Percentiles rank a stretch among this genome's conserved stretches.
phyloP scores from a whole-genome alignment of 2,888 invertebrate species.

The Tortrix viridana region DNA sequence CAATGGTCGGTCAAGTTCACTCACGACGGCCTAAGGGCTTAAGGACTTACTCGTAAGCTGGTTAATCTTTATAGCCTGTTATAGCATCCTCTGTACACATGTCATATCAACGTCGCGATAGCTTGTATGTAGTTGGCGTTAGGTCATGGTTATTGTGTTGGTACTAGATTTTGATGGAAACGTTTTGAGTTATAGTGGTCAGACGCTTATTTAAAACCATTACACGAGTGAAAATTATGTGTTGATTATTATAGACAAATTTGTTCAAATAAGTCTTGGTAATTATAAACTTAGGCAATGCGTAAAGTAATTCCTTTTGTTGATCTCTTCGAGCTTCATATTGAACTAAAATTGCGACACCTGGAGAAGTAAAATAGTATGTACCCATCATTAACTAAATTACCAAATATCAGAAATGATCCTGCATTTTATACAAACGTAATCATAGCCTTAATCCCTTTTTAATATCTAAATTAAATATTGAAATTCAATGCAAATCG shows the following conservation, averaged over 20 bases:
- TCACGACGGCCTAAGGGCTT: conserved; percentile 27
- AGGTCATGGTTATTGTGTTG: conserved; percentile 16
- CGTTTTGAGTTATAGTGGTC: no score
- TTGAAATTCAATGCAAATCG: conserved; percentile 36
- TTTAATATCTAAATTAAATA: conserved; percentile 30
- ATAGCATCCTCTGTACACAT: conserved; percentile 28
- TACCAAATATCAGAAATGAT: not conserved
- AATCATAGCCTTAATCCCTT: conserved; percentile 21
- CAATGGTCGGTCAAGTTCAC: conserved; percentile 35
- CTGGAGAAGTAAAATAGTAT: no score
- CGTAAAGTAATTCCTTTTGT: no score
- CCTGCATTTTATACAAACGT: conserved; percentile 1
- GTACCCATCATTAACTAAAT: not conserved
- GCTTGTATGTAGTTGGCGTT: not conserved
- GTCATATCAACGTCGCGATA: conserved; percentile 22
- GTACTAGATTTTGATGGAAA: not conserved
- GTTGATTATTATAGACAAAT: no score
- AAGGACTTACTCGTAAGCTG: conserved; percentile 29
- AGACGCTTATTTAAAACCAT: no score
- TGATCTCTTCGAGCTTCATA: no score
- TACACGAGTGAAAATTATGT: no score
- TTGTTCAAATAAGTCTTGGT: no score
- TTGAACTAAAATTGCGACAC: no score
- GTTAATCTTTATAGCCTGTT: conserved; percentile 36
- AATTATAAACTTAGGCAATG: no score